Base-by-base conservation (phyloP, 1,140 invertebrate genomes). In the Sinonovacula constricta region DNA sequence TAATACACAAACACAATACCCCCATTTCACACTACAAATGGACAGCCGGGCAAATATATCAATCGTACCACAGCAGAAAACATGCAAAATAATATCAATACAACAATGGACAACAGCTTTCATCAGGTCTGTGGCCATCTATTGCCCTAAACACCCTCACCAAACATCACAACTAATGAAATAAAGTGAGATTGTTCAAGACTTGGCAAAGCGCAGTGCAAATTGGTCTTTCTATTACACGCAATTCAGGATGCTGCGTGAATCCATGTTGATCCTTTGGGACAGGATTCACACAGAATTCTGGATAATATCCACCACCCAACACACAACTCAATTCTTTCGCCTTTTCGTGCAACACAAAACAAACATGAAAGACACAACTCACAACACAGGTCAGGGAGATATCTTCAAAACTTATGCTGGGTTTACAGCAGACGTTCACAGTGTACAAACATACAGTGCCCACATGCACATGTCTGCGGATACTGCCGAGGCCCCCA, bases 371-470 rank as follows among this genome's bases (percentile, higher is more conserved):
- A 31, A 1, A 12, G 3, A 26, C 3, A 2, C 4, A 18, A 12
- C 22, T 12, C 3, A 63, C 4, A 22, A 24, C 31, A 63, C 24
- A 30, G 30, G 60, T 4, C 22, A 4, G 14, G 24, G 10, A 22
- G 30, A 51, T 68, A 51, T 30, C 66, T 68, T 22, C 31, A 51
- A n/a, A 68, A 68, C 39, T 51, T 24, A n/a, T 68, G 66, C 30
- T 68, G 39, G 66, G 14, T 10, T 12, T 26, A 30, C 30, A 63
- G 31, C 31, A 63, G 31, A 12, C 4, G n/a, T n/a, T n/a, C n/a
- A n/a, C n/a, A n/a, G n/a, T n/a, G n/a, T n/a, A n/a, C n/a, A n/a
- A n/a, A n/a, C n/a, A n/a, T n/a, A n/a, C n/a, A n/a, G n/a, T n/a
- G n/a, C n/a, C n/a, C n/a, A n/a, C n/a, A n/a, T n/a, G n/a, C n/a